A percentile compares a stretch with the other conserved stretches of the same genome.
These are phyloP conservation scores for Rhincodon typus DNA, from an alignment of 2,797 vertebrate genomes.

Conservation along the genomic window DNA sequence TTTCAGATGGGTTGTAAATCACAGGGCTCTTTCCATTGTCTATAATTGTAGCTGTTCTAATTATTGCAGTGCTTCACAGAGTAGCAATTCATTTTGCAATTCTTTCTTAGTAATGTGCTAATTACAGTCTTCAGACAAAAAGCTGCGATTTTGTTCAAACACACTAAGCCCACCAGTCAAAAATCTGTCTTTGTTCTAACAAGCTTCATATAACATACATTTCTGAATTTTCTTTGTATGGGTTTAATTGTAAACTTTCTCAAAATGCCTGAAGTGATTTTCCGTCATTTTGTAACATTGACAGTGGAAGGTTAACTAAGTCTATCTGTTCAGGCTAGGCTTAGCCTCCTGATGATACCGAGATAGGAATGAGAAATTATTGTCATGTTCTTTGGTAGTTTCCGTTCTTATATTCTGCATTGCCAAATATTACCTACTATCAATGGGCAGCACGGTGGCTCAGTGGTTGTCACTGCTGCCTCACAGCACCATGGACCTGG, in stretches of 20 bases:
- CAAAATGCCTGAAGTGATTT: background rate
- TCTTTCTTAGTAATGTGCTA: conserved; percentile 45
- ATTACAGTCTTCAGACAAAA: conserved; percentile 49
- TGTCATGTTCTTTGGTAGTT: background rate
- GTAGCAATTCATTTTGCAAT: conserved; percentile 47
- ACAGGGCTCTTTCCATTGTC: conserved; percentile 31
- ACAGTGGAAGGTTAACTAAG: background rate
- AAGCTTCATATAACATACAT: background rate
- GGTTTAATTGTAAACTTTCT: background rate
- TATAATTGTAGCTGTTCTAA: conserved; percentile 45
- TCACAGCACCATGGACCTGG: too few relatives aligned
- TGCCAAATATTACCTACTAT: background rate
- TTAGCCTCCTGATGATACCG: background rate
- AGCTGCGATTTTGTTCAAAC: conserved; percentile 45
- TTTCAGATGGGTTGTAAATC: conserved; percentile 31
- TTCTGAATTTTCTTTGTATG: background rate
- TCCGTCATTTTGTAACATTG: background rate
- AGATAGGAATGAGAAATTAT: background rate
- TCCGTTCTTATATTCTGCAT: background rate
- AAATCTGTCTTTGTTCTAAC: background rate
- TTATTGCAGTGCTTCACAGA: conserved; percentile 48
- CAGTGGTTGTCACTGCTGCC: too few relatives aligned
- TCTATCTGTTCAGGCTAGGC: background rate
- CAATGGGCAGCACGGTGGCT: too few relatives aligned
- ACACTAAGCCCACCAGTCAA: background rate